These are phyloP conservation scores for Tetragonisca angustula DNA, from an alignment of 2,888 invertebrate species.

Conservation along the genomic window DNA sequence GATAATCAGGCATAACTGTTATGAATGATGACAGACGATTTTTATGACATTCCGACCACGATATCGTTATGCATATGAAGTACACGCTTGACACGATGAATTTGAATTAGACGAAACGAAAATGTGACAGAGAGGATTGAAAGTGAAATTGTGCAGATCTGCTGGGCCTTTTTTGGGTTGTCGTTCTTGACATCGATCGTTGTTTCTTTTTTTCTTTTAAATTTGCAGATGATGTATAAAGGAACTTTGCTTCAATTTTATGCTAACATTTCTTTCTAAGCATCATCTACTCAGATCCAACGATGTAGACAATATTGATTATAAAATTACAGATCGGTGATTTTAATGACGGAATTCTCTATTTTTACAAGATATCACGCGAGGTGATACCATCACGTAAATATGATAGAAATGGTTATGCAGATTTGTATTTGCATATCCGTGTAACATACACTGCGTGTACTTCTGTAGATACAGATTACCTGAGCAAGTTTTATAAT, in stretches of 20 bases:
- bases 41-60: background rate
- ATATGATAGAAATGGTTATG: too few species aligned
- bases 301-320: background rate
- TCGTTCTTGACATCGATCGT: background rate
- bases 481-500: too few species aligned
- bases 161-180: too few species aligned
- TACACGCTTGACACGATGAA: background rate
- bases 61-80: background rate
- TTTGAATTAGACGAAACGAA: background rate
- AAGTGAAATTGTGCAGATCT: background rate
- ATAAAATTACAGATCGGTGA: background rate
- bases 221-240: background rate
- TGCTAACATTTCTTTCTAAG: background rate
- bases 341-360: background rate
- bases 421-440: too few species aligned
- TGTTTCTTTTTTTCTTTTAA: background rate
- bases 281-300: background rate
- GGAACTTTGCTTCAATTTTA: background rate
- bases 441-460: too few species aligned
- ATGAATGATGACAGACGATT: background rate
- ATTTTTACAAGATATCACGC: too few species aligned
- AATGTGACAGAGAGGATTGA: background rate
- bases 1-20: background rate
- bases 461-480: too few species aligned
- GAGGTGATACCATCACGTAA: too few species aligned